Base-by-base conservation (phyloP, 2,113 vertebrate species). In the Daphoenositta chrysoptera region DNA sequence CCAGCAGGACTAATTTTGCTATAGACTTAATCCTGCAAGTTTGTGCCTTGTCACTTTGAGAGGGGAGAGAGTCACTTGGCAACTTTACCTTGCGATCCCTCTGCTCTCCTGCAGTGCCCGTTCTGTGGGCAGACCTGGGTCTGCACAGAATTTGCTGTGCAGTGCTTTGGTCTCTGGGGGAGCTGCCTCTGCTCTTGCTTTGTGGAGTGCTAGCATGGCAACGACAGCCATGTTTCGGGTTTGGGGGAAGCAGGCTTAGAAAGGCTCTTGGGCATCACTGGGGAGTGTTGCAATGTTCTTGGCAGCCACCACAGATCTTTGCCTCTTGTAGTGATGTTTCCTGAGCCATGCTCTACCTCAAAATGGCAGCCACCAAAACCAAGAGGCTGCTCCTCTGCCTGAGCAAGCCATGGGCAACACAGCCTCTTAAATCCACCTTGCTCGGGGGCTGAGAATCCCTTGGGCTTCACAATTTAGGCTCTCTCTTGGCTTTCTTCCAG, bases 201-300 rank as follows among this genome's bases (percentile, higher is more conserved):
- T 80, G 44, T 60, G 63, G 71, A 44, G 42, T 72, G 35, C 57
- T 63, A 50, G 35, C 47, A 14, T 58, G 20, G 33, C 71, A 73
- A 54, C 0, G 0, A 56, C 64, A 47, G 24, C 0, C 1, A 33
- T 69, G 28, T 35, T 80, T 71, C 5, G 2, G 2, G 19, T 72
- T 83, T 60, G 56, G 13, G 7, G 71, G n/a, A 89, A 68, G 27
- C 23, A 61, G n/a, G 4, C 40, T 66, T 76, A 44, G 9, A 63
- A 69, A 87, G 65, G 8, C 17, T 69, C 39, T 63, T 63, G 45
- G 21, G 26, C 47, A 88, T 83, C 51, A 18, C 51, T 1, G 3
- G 11, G 35, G 27, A n/a, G 54, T 9, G 28, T 37, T 69, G 37
- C 22, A 45, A 33, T 57, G 66, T 57, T 88, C 48, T 83, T 7